Evolutionary conservation across 2,113 vertebrate species (phyloP).

Genomic region (Equus przewalskii): DNA sequence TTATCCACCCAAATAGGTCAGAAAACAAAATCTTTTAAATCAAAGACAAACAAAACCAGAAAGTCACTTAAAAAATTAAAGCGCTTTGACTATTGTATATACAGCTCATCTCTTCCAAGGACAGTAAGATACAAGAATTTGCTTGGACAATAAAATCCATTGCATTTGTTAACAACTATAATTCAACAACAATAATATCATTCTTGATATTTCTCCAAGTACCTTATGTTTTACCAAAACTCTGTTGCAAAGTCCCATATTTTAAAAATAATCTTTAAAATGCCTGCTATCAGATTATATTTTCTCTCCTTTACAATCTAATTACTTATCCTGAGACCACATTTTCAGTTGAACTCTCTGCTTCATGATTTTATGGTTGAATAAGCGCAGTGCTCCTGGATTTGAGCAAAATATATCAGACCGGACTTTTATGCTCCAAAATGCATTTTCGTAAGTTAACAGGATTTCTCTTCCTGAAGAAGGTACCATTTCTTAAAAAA

Average conservation of each 20-base stretch:
- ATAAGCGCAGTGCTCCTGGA: constrained; percentile 44
- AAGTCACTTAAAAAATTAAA: constrained; percentile 1
- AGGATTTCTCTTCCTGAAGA: constrained; percentile 51
- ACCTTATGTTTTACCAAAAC: constrained; percentile 31
- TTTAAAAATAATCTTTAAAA: constrained; percentile 62
- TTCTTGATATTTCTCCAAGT: constrained; percentile 43
- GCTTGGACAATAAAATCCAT: background rate
- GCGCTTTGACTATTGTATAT: background rate
- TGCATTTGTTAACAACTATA: constrained; percentile 39
- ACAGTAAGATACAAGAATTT: background rate
- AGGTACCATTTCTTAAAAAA: constrained; percentile 15
- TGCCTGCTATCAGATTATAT: constrained; percentile 45
- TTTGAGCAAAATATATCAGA: constrained; percentile 65
- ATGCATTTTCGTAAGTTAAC: constrained; percentile 67
- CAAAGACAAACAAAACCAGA: constrained; percentile 16
- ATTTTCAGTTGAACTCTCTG: constrained; percentile 64
- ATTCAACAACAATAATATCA: constrained; percentile 1
- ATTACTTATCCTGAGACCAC: constrained; percentile 72
- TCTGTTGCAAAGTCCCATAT: constrained; percentile 39
- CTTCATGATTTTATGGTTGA: constrained; percentile 61
- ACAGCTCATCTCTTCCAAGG: background rate
- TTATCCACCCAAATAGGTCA: background rate
- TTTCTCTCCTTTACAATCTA: constrained; percentile 68
- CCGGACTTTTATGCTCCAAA: constrained; percentile 50
- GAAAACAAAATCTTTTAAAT: background rate